Evolutionary conservation across 2,888 invertebrate species (phyloP).

Genomic region (Empis stercorea): DNA sequence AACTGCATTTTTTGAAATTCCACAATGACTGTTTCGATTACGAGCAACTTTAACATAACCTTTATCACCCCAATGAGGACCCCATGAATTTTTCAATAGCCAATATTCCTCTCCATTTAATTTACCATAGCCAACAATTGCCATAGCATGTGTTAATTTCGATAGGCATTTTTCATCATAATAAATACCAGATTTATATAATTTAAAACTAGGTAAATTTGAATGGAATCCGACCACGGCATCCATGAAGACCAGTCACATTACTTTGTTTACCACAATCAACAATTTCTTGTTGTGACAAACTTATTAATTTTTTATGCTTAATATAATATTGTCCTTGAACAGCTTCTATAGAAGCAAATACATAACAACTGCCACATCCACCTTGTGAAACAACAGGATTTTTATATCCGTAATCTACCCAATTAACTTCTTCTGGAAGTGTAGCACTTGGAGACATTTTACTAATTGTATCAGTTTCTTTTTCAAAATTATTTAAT

Average conservation of each 20-base stretch:
- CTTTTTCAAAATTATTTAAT: too few species aligned
- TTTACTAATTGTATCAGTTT: too few species aligned
- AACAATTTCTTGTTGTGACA: constrained; percentile 1
- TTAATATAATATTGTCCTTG: constrained; percentile 1
- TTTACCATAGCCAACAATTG: constrained; percentile 11
- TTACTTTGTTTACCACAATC: constrained; percentile 32
- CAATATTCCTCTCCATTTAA: constrained; percentile 2
- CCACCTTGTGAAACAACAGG: constrained; percentile 17
- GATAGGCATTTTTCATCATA: constrained; percentile 54
- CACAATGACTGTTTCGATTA: constrained; percentile 66
- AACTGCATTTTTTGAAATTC: constrained; percentile 43
- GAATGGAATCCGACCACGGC: constrained; percentile 57
- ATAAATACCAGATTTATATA: constrained; percentile 63
- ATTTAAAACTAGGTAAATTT: constrained; percentile 60
- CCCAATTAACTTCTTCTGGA: constrained; percentile 1
- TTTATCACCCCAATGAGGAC: constrained; percentile 53
- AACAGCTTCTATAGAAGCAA: constrained; percentile 21
- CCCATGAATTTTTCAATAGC: constrained; percentile 52
- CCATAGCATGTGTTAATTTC: constrained; percentile 54
- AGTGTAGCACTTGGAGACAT: too few species aligned
- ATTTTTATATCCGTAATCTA: background rate
- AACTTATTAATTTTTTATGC: background rate
- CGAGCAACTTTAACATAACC: constrained; percentile 76
- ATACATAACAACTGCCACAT: background rate
- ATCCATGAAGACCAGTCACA: background rate